Conservation (phyloP, 2,888 invertebrate species). For the Aelia acuminata region DNA sequence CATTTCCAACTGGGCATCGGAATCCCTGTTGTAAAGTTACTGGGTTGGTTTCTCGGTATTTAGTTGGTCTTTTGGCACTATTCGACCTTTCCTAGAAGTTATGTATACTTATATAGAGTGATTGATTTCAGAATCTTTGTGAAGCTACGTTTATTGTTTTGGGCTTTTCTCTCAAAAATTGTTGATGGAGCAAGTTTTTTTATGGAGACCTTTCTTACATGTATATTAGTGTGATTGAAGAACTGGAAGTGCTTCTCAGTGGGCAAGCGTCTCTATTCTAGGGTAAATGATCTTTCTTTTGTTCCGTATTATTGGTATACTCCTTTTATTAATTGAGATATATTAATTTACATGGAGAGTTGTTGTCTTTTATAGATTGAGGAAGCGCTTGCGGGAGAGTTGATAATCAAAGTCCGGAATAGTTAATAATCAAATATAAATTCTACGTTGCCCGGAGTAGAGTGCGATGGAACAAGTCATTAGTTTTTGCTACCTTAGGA, state of each 20-base stretch:
- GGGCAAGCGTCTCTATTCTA: too few species aligned
- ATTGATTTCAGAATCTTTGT: background rate
- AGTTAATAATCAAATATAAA: background rate
- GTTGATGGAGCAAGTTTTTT: too few species aligned
- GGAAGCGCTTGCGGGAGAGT: background rate
- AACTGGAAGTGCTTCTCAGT: too few species aligned
- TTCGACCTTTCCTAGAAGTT: background rate
- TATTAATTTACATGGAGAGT: background rate
- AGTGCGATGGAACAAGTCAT: background rate
- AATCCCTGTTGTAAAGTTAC: background rate
- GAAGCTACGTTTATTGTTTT: too few species aligned
- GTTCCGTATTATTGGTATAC: background rate
- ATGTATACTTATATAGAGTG: too few species aligned
- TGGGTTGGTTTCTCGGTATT: background rate
- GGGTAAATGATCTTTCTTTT: background rate
- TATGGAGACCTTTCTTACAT: too few species aligned
- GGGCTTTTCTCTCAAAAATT: too few species aligned
- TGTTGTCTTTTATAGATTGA: background rate
- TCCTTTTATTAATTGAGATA: background rate
- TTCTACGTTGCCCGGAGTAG: background rate
- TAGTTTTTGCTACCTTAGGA: background rate
- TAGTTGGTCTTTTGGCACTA: background rate
- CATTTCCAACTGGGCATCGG: background rate
- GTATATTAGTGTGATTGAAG: too few species aligned
- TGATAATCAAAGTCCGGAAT: background rate